These are phyloP conservation scores for Sinocyclocheilus rhinocerous DNA, from an alignment of 2,113 vertebrate species.

Conservation along the genomic window DNA sequence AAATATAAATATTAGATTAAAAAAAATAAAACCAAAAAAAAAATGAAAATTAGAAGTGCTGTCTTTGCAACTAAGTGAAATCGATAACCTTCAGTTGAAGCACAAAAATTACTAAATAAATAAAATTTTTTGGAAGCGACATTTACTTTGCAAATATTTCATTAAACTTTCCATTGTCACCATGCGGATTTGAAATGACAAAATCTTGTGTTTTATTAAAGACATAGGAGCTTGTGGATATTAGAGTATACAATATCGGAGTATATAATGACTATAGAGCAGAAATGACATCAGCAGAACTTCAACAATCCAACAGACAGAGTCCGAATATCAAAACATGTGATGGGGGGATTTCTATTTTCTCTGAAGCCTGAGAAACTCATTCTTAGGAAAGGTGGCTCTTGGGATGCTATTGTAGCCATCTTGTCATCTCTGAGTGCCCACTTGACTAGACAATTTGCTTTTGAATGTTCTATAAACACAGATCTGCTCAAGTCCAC, in stretches of 20 bases:
- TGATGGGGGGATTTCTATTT: slow-evolving; percentile 39
- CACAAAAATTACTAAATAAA: too few species aligned
- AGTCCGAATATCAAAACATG: not conserved
- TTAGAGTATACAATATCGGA: not conserved
- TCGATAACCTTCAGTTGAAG: too few species aligned
- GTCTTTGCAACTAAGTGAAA: too few species aligned
- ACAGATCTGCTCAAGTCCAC: slow-evolving; percentile 30
- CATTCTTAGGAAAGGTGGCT: slow-evolving; percentile 22
- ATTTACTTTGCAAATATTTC: not conserved
- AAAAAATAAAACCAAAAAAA: too few species aligned
- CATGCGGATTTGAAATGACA: not conserved
- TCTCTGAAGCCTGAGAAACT: slow-evolving; percentile 52
- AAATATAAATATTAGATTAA: too few species aligned
- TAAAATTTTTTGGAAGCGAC: too few species aligned
- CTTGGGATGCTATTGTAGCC: slow-evolving; percentile 44
- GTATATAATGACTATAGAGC: not conserved
- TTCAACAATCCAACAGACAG: not conserved
- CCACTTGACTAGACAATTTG: slow-evolving; percentile 49
- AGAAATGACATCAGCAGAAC: not conserved
- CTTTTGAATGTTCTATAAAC: slow-evolving; percentile 51
- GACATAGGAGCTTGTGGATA: not conserved
- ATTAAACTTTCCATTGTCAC: not conserved
- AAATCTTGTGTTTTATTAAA: not conserved
- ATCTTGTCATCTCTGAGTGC: slow-evolving; percentile 40
- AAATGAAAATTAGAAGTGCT: too few species aligned